A percentile compares a stretch with the other conserved stretches of the same genome.
These are phyloP conservation scores for Lutjanus campechanus DNA, from an alignment of 2,797 vertebrate genomes.

Conservation along the genomic window DNA sequence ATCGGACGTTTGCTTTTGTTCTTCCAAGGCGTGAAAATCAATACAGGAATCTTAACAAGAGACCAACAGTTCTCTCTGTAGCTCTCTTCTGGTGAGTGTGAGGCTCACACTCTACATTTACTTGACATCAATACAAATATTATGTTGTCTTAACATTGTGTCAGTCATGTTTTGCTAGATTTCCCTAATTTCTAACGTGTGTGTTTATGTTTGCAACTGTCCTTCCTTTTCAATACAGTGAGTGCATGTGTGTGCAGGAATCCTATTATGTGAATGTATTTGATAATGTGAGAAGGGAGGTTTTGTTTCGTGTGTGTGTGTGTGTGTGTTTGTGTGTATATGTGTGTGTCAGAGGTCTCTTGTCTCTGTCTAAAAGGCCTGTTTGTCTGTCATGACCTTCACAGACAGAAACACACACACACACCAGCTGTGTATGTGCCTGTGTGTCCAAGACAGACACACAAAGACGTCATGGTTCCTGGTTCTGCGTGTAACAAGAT, in stretches of 20 bases:
- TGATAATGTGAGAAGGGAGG: conserved; percentile 30
- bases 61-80: background rate
- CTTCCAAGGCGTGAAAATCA: conserved; percentile 8
- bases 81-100: background rate
- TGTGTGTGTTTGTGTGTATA: background rate
- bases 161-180: background rate
- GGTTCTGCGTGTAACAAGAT: conserved; percentile 15
- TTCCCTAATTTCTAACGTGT: background rate
- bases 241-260: background rate
- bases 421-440: background rate
- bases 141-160: background rate
- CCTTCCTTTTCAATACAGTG: background rate
- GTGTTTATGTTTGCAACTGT: background rate
- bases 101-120: background rate
- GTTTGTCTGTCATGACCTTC: conserved; percentile 72
- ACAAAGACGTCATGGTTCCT: conserved; percentile 12
- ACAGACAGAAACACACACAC: conserved; percentile 14
- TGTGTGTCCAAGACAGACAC: background rate
- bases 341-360: conserved; percentile 44
- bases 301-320: background rate
- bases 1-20: conserved; percentile 19
- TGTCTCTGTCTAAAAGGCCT: conserved; percentile 66
- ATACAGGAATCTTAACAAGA: conserved; percentile 9
- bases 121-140: background rate
- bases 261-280: conserved; percentile 15